These are phyloP conservation scores for Erpornis zantholeuca DNA, from an alignment of 2,113 vertebrate species.

Conservation along the genomic window DNA sequence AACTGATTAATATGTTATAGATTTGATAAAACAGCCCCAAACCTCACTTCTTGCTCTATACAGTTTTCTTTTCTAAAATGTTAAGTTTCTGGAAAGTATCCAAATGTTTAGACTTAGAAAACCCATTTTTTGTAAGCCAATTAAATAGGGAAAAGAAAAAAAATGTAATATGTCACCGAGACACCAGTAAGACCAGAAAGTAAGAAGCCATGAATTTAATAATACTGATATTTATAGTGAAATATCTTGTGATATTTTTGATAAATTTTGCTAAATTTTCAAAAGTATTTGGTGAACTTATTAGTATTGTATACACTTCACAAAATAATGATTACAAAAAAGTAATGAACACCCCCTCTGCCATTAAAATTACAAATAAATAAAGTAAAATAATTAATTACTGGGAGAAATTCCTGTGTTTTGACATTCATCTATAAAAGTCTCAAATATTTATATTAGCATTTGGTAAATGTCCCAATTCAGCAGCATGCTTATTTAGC, in stretches of 20 bases:
- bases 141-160: background rate
- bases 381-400: background rate
- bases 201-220: background rate
- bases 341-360: accelerated
- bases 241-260: background rate
- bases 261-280: background rate
- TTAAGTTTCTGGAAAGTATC: background rate
- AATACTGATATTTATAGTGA: background rate
- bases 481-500: background rate
- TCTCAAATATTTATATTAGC: background rate
- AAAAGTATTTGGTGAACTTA: background rate
- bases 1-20: background rate
- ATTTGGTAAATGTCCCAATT: background rate
- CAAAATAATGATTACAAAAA: background rate
- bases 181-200: background rate
- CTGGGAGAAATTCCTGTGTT: background rate
- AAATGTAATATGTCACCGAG: background rate
- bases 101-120: background rate
- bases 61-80: background rate
- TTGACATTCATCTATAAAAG: background rate
- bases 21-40: background rate
- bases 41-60: background rate
- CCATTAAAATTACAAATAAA: background rate
- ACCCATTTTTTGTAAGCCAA: background rate
- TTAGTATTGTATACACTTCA: background rate